phyloP scores from a whole-genome alignment of 2,888 invertebrate species.

The Apodemia arnacis region DNA sequence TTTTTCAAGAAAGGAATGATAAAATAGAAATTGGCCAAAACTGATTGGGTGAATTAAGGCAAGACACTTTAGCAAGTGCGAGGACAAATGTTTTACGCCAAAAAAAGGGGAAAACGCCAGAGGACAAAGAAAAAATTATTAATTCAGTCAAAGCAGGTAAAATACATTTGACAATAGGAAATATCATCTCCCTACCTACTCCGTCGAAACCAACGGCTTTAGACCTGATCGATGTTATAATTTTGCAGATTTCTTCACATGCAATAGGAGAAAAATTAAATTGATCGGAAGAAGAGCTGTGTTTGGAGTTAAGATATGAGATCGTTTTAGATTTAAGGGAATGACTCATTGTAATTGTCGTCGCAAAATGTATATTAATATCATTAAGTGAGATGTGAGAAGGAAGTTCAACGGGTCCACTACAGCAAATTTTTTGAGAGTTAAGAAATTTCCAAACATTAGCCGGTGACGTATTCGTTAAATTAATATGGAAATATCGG shows the following conservation, averaged over 20 bases:
- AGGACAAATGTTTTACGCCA: too few species aligned
- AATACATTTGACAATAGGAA: background rate
- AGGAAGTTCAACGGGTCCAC: too few species aligned
- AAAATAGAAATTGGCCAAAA: too few species aligned
- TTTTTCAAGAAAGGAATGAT: too few species aligned
- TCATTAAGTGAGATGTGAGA: too few species aligned
- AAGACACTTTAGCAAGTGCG: background rate
- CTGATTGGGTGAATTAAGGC: background rate
- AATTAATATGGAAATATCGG: background rate
- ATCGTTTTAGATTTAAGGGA: background rate
- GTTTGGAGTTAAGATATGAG: background rate
- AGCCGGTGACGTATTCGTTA: background rate
- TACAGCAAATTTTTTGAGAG: too few species aligned
- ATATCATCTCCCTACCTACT: background rate
- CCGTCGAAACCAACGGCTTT: background rate
- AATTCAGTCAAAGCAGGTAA: background rate
- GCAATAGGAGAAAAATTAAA: background rate
- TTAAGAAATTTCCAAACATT: background rate
- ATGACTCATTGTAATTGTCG: too few species aligned
- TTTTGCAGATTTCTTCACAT: background rate
- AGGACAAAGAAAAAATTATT: background rate
- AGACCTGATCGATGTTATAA: background rate
- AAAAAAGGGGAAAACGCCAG: background rate
- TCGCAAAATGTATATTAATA: too few species aligned
- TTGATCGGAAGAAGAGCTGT: background rate